A percentile compares a stretch with the other conserved stretches of the same genome.
phyloP scores from a whole-genome alignment of 53 echinoderm and acorn worm genomes.

The Echinarachnius parma region DNA sequence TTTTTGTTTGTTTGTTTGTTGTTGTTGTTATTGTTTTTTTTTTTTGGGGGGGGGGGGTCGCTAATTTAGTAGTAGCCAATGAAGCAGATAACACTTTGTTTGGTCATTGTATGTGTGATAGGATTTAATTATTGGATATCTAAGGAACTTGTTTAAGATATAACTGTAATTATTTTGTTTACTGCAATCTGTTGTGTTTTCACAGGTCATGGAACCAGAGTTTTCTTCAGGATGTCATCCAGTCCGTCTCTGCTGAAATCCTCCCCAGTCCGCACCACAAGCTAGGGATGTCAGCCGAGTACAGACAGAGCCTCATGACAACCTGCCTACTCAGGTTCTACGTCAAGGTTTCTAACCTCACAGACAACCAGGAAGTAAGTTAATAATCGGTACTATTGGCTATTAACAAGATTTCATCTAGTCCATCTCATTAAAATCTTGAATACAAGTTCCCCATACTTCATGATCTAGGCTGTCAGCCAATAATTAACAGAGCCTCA shows the following conservation, averaged over 20 bases:
- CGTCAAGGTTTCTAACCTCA: no score
- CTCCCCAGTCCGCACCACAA: not conserved
- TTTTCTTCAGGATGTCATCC: conserved; percentile 26
- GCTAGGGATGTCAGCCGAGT: conserved; percentile 21
- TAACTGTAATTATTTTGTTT: not conserved
- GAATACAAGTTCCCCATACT: no score
- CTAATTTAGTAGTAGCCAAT: conserved; percentile 1
- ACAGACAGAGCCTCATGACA: conserved; percentile 7
- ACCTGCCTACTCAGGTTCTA: conserved; percentile 38
- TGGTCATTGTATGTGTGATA: conserved; percentile 34
- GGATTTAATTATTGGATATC: no score
- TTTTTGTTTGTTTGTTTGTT: no score
- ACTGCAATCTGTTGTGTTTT: not conserved
- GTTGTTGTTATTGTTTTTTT: no score
- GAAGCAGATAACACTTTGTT: conserved; percentile 23
- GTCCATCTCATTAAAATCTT: no score
- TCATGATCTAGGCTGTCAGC: no score
- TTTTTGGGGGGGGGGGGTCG: no score
- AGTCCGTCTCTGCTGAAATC: conserved; percentile 19
- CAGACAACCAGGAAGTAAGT: no score
- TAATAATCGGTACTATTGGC: no score
- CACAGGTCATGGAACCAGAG: conserved; percentile 21
- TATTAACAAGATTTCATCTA: no score
- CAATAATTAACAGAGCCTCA: no score
- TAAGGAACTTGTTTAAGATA: not conserved